Percentiles rank a stretch among this genome's conserved stretches.
Conservation (phyloP, 2,797 vertebrate species). For the Phoxinus dragarum region DNA sequence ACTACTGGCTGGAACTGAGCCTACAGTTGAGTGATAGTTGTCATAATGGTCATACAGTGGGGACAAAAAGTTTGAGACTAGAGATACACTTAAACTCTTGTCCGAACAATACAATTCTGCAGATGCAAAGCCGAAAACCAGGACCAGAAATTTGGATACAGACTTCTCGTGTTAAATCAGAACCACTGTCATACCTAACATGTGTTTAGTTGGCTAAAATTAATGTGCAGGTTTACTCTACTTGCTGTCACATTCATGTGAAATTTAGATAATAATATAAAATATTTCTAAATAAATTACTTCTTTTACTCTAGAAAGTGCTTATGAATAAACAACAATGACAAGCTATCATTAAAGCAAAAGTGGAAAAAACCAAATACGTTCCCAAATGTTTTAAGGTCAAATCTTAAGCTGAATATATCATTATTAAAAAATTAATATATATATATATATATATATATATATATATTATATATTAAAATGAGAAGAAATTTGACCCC, state of each 20-base stretch:
- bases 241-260: not conserved
- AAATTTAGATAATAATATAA: not conserved
- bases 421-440: not conserved
- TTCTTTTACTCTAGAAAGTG: not conserved
- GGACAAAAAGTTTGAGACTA: conserved; percentile 12
- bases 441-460: not conserved
- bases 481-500: not conserved
- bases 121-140: not conserved
- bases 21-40: conserved; percentile 23
- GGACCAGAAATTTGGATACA: not conserved
- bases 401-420: not conserved
- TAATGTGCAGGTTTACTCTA: too few relatives aligned
- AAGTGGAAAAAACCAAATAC: not conserved
- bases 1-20: conserved; percentile 14
- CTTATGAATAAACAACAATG: not conserved
- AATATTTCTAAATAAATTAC: not conserved
- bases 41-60: conserved; percentile 15
- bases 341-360: not conserved
- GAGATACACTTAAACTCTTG: not conserved
- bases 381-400: not conserved
- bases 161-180: not conserved
- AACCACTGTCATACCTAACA: not conserved
- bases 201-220: not conserved
- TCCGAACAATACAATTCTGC: not conserved
- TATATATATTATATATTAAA: not conserved